Percentiles rank a stretch among this genome's conserved stretches.
Conservation (phyloP, 2,888 invertebrate species). For the Germaria angustata region DNA sequence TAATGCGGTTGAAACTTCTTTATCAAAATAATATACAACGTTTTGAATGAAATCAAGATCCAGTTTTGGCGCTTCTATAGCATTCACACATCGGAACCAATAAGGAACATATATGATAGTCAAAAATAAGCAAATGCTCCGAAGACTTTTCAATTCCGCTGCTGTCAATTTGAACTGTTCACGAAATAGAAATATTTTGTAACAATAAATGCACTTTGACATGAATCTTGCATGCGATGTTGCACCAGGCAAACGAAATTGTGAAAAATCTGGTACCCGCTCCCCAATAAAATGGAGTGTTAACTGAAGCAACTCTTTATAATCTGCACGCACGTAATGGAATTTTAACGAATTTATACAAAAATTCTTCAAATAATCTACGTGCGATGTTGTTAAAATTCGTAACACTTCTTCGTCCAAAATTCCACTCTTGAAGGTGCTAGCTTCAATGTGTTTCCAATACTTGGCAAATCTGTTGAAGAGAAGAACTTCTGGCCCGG, state of each 20-base stretch:
- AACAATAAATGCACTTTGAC: conserved; percentile 45
- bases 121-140: too few relatives aligned
- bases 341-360: conserved; percentile 4
- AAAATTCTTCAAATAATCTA: conserved; percentile 4
- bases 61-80: conserved; percentile 28
- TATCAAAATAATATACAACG: conserved; percentile 17
- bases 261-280: neutral
- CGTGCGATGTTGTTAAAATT: too few relatives aligned
- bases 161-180: conserved; percentile 37
- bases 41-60: conserved; percentile 23
- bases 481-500: too few relatives aligned
- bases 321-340: neutral
- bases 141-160: neutral
- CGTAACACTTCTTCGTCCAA: too few relatives aligned
- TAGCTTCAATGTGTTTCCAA: too few relatives aligned
- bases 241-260: conserved; percentile 39
- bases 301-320: too few relatives aligned
- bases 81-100: conserved; percentile 11
- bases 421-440: too few relatives aligned
- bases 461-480: too few relatives aligned
- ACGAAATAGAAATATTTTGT: conserved; percentile 29
- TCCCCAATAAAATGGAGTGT: conserved; percentile 23
- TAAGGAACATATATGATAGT: neutral
- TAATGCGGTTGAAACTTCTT: neutral
- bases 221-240: conserved; percentile 44